These are phyloP conservation scores for Netta rufina DNA, from an alignment of 2,797 vertebrate species.

Conservation along the genomic window DNA sequence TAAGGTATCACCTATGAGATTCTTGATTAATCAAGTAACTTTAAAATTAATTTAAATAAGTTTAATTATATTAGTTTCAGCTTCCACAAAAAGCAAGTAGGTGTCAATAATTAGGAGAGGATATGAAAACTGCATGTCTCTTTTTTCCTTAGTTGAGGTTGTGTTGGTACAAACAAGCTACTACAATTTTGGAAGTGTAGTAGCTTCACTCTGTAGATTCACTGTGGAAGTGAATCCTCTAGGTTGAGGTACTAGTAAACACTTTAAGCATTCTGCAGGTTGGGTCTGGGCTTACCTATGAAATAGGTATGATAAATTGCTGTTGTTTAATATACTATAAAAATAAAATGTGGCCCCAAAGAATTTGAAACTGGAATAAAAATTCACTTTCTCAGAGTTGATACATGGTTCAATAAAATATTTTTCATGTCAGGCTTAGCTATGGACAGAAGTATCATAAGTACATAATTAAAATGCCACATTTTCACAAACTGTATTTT, in stretches of 20 bases:
- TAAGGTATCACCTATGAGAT: neutral
- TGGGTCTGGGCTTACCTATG: neutral
- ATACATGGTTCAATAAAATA: neutral
- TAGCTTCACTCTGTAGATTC: too few relatives aligned
- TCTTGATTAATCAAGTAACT: neutral
- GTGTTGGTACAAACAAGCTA: neutral
- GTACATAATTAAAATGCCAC: neutral
- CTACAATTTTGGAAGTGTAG: neutral
- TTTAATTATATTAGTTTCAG: neutral
- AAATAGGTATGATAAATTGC: neutral
- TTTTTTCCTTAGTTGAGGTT: neutral
- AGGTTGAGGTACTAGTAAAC: neutral
- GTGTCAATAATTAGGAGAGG: neutral
- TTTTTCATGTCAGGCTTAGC: rapidly evolving
- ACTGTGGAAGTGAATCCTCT: neutral
- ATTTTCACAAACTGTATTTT: neutral
- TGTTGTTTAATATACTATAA: neutral
- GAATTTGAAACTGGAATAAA: neutral
- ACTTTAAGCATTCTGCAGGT: neutral
- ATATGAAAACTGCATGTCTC: neutral
- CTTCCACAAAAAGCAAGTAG: neutral
- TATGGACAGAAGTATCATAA: neutral
- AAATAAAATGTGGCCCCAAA: neutral
- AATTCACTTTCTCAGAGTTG: neutral
- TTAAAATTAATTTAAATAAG: neutral